Percentiles rank a stretch among this genome's conserved stretches.
phyloP scores from a whole-genome alignment of 2,113 vertebrate genomes.

The Struthidea cinerea region DNA sequence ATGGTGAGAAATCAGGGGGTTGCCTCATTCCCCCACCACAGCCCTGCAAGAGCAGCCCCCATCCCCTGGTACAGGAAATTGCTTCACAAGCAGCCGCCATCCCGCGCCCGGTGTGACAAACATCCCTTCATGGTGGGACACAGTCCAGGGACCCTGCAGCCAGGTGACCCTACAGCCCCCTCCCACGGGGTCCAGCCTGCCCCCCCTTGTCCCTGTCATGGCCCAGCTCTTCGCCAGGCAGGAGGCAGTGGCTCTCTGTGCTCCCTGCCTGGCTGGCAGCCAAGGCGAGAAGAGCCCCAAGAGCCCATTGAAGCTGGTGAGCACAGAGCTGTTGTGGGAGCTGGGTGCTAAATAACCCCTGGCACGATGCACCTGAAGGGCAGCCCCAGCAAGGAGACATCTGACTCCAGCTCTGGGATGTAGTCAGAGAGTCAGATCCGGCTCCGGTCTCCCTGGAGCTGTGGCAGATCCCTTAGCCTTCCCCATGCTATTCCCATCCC shows the following conservation, averaged over 20 bases:
- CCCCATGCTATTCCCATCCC: not conserved
- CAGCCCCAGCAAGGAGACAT: accelerated
- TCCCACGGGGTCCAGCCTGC: not conserved
- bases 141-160: not conserved
- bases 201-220: not conserved
- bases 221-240: not conserved
- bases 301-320: accelerated
- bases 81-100: not conserved
- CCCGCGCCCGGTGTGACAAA: accelerated
- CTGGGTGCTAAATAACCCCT: not conserved
- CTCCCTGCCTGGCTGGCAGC: not conserved
- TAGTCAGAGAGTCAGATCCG: accelerated
- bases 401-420: not conserved
- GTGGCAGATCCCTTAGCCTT: not conserved
- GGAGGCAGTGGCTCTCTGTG: not conserved
- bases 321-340: not conserved
- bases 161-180: not conserved
- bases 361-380: not conserved
- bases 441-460: not conserved
- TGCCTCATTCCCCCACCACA: not conserved
- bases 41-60: not conserved
- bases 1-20: not conserved
- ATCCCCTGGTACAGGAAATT: not conserved
- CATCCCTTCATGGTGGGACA: accelerated
- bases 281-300: accelerated